phyloP scores from a whole-genome alignment of 37 sponge, comb jelly and placozoan species.

The Agelas oroides region DNA sequence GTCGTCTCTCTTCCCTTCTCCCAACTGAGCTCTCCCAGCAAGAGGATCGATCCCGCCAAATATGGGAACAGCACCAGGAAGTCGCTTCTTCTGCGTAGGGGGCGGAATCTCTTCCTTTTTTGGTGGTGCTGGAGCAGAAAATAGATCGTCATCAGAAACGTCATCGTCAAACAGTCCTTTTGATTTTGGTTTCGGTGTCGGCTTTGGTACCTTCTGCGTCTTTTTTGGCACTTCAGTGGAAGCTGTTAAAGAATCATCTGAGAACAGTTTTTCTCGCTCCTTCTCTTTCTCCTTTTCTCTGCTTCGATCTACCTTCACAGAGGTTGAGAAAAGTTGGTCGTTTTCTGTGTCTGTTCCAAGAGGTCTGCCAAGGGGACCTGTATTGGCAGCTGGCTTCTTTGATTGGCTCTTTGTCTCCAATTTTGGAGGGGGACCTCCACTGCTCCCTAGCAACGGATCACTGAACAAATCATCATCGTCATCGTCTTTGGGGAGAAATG shows the following conservation, averaged over 20 bases:
- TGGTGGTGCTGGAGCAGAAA: not conserved
- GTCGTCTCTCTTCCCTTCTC: not conserved
- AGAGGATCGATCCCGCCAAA: constrained; percentile 72
- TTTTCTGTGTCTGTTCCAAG: not conserved
- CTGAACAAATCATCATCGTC: constrained; percentile 32
- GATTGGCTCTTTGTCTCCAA: not conserved
- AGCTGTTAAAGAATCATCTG: not conserved
- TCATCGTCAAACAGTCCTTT: constrained; percentile 24
- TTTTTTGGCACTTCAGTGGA: not conserved
- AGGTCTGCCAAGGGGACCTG: not conserved
- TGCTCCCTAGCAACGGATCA: not conserved
- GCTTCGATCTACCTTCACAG: not conserved
- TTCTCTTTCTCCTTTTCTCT: constrained; percentile 12
- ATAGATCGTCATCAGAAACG: constrained; percentile 22
- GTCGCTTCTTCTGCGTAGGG: constrained; percentile 37
- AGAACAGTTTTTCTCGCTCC: constrained; percentile 21
- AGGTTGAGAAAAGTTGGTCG: constrained; percentile 25
- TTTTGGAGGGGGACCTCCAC: not conserved
- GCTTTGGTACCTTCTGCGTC: not conserved
- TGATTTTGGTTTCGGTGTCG: not conserved
- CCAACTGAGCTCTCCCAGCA: not conserved
- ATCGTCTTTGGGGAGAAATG: not conserved
- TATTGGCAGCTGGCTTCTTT: too few relatives aligned
- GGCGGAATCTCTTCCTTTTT: not conserved
- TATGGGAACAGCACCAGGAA: constrained; percentile 70